Conservation (phyloP, 2,797 vertebrate genomes). For the Rhinophrynus dorsalis region DNA sequence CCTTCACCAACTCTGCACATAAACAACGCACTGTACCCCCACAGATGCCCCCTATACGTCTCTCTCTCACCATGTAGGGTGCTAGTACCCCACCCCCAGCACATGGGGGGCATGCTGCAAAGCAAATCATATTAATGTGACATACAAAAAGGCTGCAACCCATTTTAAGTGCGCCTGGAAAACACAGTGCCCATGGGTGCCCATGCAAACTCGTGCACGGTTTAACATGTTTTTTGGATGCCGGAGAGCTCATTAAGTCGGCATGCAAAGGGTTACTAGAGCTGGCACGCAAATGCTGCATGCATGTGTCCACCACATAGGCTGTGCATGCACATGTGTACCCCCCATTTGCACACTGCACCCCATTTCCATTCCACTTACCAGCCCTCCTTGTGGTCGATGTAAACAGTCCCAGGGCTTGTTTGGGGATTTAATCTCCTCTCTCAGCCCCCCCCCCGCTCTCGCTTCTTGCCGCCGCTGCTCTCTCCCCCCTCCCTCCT, state of each 20-base stretch:
- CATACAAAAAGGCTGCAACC: too few species aligned
- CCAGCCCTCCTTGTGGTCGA: neutral
- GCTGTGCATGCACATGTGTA: too few species aligned
- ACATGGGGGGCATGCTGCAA: too few species aligned
- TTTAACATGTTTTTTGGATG: too few species aligned
- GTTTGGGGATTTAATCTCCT: neutral
- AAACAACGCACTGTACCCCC: slow-evolving; percentile 19
- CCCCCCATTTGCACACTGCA: neutral
- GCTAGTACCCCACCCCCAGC: neutral
- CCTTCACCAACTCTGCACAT: neutral
- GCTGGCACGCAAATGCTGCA: too few species aligned
- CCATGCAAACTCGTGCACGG: too few species aligned
- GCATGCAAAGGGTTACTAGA: too few species aligned
- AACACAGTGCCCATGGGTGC: too few species aligned
- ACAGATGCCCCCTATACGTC: neutral
- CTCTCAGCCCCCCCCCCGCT: neutral
- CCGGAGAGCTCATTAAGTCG: too few species aligned
- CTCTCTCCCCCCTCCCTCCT: neutral
- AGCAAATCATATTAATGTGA: too few species aligned
- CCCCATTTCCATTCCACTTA: neutral
- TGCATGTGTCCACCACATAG: too few species aligned
- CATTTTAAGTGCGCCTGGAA: too few species aligned
- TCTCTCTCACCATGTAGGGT: neutral
- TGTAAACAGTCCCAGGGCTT: neutral
- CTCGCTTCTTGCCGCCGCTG: neutral